Evolutionary conservation across 2,797 vertebrate species (phyloP), one percentile per base, ranked within the genome.

Genomic region (Mustela erminea): DNA sequence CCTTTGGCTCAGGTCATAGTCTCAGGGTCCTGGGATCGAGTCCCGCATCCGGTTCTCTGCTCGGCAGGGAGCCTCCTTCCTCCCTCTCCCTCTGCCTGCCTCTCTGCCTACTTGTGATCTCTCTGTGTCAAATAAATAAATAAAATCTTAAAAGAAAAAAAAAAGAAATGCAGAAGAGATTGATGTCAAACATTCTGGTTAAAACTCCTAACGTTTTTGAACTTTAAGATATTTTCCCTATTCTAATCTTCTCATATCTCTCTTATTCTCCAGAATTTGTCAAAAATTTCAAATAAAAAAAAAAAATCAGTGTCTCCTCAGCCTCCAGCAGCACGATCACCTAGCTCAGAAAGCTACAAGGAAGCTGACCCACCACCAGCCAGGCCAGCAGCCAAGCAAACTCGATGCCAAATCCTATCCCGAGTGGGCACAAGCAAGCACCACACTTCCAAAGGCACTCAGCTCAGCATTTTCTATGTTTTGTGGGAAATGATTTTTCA

Each of bases 321-420:
- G 98, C 99, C 97, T 98, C 98, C 1, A 98, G 98, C 27, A 98
- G 98, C 74, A 97, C 98, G 98, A 99, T 99, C 91, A 99, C 99
- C 98, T 99, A 98, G 98, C 96, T 98, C 99, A 99, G 35, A 99
- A 99, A 97, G 97, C 98, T 7, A 98, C 98, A 93, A 99, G 98
- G 58, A 62, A 62, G 12, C 6, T 62, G 98, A 98, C 68, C 35
- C 6, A 35, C 35, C 20, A 98, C 80, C 99, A 99, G 89, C 98
- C 97, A 35, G 96, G 95, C 97, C 99, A 99, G 0, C 98, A 99
- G 5, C 96, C 97, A 2, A 98, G 98, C 92, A 99, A 99, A 92
- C 85, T 91, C 20, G 98, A 70, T 70, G 20, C 35, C 68, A 70
- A 35, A 98, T 75, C 10, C 98, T 98, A 0, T 98, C 98, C 75